Evolutionary conservation across 2,113 vertebrate genomes (phyloP).

Genomic region (Lagopus muta): DNA sequence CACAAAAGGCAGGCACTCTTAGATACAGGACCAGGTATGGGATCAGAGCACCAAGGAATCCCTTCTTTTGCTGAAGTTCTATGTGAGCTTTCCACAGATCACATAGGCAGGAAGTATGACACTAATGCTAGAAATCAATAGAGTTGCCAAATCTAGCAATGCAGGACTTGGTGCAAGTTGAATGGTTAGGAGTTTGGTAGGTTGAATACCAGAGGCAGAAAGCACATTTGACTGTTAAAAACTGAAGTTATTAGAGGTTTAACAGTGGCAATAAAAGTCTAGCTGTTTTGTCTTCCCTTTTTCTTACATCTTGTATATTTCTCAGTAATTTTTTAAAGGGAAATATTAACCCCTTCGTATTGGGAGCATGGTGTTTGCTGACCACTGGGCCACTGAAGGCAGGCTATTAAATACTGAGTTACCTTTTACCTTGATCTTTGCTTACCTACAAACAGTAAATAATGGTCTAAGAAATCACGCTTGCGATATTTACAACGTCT

Average conservation of each 20-base stretch:
- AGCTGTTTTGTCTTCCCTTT: not conserved
- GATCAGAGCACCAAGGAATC: rapidly evolving
- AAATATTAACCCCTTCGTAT: not conserved
- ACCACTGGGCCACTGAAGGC: not conserved
- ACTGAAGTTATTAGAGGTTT: not conserved
- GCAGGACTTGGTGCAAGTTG: not conserved
- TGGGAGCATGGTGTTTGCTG: not conserved
- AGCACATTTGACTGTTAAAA: not conserved
- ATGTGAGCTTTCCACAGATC: rapidly evolving
- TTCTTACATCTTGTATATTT: not conserved
- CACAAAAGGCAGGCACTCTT: not conserved
- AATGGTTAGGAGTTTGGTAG: not conserved
- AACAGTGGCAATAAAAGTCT: not conserved
- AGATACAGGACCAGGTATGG: not conserved
- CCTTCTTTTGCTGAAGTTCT: not conserved
- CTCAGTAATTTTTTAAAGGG: not conserved
- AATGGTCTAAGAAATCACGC: not conserved
- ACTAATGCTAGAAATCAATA: not conserved
- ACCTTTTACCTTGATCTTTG: not conserved
- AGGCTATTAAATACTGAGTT: not conserved
- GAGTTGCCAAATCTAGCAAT: rapidly evolving
- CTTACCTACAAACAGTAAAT: not conserved
- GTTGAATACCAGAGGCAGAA: not conserved
- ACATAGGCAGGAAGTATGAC: not conserved
- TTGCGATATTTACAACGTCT: not conserved